A percentile compares a stretch with the other conserved stretches of the same genome.
These are phyloP conservation scores for Diploscapter pachys DNA, from an alignment of 1,140 invertebrate genomes.

Conservation along the genomic window DNA sequence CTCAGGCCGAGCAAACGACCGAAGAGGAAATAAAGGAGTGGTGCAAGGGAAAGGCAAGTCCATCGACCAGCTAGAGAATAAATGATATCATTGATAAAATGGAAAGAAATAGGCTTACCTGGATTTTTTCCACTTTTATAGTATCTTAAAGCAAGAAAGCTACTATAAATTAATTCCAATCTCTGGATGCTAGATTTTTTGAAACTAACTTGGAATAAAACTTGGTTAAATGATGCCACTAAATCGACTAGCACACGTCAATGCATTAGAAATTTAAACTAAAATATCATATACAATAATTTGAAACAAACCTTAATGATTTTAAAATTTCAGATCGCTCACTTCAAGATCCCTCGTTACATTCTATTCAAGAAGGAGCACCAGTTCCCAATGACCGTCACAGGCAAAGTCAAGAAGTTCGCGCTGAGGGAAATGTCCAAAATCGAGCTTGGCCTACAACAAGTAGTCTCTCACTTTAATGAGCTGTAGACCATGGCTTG, in stretches of 20 bases:
- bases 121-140: conserved; percentile 64
- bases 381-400: conserved; percentile 76
- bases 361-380: conserved; percentile 67
- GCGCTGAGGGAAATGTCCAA: conserved; percentile 42
- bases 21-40: conserved; percentile 68
- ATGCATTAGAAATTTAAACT: too few relatives aligned
- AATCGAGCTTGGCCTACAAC: conserved; percentile 58
- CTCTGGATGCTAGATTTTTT: neutral
- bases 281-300: too few relatives aligned
- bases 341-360: conserved; percentile 78
- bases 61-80: too few relatives aligned
- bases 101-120: conserved; percentile 64
- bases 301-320: too few relatives aligned
- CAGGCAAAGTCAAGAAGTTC: conserved; percentile 67
- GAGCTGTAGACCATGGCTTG: conserved; percentile 16
- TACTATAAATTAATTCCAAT: too few relatives aligned
- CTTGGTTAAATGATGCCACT: too few relatives aligned
- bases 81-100: too few relatives aligned
- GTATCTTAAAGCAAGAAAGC: too few relatives aligned
- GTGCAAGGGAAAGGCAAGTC: conserved; percentile 70
- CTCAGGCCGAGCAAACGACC: conserved; percentile 60
- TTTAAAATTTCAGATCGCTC: conserved; percentile 66
- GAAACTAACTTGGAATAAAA: neutral
- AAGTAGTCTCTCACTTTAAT: conserved; percentile 60
- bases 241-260: too few relatives aligned